phyloP scores from a whole-genome alignment of 2,888 invertebrate genomes.

The Stictocephala bisonia region DNA sequence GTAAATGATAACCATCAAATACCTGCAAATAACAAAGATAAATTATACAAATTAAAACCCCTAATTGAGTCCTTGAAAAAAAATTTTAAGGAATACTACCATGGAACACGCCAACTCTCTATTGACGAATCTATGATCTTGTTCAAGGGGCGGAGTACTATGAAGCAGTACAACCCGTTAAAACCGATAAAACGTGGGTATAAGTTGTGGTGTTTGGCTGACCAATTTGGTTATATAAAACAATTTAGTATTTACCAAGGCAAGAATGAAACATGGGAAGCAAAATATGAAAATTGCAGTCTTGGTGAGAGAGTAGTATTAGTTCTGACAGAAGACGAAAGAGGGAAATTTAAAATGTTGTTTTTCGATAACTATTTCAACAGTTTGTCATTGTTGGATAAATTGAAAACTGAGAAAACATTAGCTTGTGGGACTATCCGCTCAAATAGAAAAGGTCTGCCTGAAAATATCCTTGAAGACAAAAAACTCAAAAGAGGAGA shows the following conservation, averaged over 20 bases:
- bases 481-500: slow-evolving; percentile 12
- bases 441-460: slow-evolving; percentile 11
- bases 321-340: background rate
- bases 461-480: background rate
- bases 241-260: slow-evolving; percentile 28
- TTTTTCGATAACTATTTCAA: slow-evolving; percentile 25
- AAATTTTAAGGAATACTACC: slow-evolving; percentile 1
- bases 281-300: background rate
- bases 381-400: background rate
- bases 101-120: background rate
- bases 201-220: slow-evolving; percentile 20
- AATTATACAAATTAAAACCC: slow-evolving; percentile 11
- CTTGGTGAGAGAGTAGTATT: slow-evolving; percentile 22
- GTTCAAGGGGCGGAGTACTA: slow-evolving; percentile 5
- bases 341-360: background rate
- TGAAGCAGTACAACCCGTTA: slow-evolving; percentile 26
- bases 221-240: background rate
- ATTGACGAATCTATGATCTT: slow-evolving; percentile 17
- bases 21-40: slow-evolving; percentile 17
- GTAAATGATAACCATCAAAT: slow-evolving; percentile 20
- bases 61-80: background rate
- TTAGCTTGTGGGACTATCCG: slow-evolving; percentile 18
- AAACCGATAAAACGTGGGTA: slow-evolving; percentile 23
- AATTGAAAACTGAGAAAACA: slow-evolving; percentile 1
- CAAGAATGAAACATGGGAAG: background rate